Base-by-base conservation (phyloP, 2,888 invertebrate species). In the Phyllotreta cruciferae region DNA sequence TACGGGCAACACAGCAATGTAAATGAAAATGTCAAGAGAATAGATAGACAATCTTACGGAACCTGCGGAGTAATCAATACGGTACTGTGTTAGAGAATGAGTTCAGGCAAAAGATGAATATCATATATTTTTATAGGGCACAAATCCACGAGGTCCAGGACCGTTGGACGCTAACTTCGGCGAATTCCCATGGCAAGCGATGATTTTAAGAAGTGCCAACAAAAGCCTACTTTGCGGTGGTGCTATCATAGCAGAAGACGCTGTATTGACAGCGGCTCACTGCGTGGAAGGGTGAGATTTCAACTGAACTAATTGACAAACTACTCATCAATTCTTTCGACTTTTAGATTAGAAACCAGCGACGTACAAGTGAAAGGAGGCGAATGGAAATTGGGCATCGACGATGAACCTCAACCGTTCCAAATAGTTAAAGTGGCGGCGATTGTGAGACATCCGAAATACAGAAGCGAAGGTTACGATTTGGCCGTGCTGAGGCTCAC, bases 151-250 rank as follows among this genome's bases (percentile, higher is more conserved):
- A 68, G 88, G 87, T 34, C 73, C 74, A 39, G 78, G 77, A 24
- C 78, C 80, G 52, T 77, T 86, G 47, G 89, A 90, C 63, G 87
- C 87, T 0, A 87, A 87, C 76, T 92, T 93, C 78, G 92, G 88
- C 0, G 92, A 93, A 81, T 92, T 92, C 74, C 91, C 93, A 62
- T 93, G 93, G 93, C 93, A 93, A 79, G 92, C 91, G 0, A 92
- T 93, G 90, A 84, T 93, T 0, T 81, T 92, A 10, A 85, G 89
- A 13, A 88, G 89, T 73, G 86, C 87, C 0, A 89, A 90, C 77
- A 87, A 86, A 73, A 87, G 89, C 55, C 84, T 92, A 1, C 84
- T 93, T 0, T 93, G 93, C 72, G 92, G 92, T 11, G 93, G 92
- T 64, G 91, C 88, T 35, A 90, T 94, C 72, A 87, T 93, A 68